These are phyloP conservation scores for Amaurobius ferox DNA, from an alignment of 2,888 invertebrate species.

Conservation along the genomic window DNA sequence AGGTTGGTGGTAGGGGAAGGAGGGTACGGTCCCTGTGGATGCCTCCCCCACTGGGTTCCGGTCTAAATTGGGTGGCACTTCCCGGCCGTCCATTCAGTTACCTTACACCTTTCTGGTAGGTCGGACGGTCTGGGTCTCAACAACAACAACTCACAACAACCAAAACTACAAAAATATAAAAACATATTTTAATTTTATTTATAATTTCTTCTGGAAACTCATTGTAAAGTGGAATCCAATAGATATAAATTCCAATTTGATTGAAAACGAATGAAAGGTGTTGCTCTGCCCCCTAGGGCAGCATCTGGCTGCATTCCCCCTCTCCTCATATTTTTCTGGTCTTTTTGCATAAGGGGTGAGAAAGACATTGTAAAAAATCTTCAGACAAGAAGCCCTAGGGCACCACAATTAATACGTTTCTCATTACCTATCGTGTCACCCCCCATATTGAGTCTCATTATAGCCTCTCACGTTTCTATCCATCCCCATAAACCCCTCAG, in stretches of 20 bases:
- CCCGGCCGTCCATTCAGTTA: too few relatives aligned
- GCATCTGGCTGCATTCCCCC: neutral
- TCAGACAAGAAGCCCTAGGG: constrained; percentile 35
- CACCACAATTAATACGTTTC: constrained; percentile 67
- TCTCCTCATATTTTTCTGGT: neutral
- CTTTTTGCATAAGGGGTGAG: neutral
- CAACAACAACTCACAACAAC: too few relatives aligned
- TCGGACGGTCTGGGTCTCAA: too few relatives aligned
- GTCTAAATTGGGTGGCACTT: too few relatives aligned
- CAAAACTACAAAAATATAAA: too few relatives aligned
- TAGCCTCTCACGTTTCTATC: constrained; percentile 22
- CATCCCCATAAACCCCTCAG: constrained; percentile 17
- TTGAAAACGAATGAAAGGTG: neutral
- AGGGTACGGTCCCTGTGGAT: too few relatives aligned
- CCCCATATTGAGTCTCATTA: constrained; percentile 60
- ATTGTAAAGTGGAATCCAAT: neutral
- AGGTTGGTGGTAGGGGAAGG: too few relatives aligned
- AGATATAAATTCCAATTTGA: neutral
- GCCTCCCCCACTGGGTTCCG: too few relatives aligned
- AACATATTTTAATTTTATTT: too few relatives aligned
- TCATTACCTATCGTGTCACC: constrained; percentile 47
- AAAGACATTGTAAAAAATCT: neutral
- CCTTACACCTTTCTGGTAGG: too few relatives aligned
- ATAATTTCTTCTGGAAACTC: too few relatives aligned
- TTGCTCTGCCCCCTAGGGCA: neutral